A percentile compares a stretch with the other conserved stretches of the same genome.
phyloP scores from a whole-genome alignment of 2,113 vertebrate genomes.

The Corvus cornix region DNA sequence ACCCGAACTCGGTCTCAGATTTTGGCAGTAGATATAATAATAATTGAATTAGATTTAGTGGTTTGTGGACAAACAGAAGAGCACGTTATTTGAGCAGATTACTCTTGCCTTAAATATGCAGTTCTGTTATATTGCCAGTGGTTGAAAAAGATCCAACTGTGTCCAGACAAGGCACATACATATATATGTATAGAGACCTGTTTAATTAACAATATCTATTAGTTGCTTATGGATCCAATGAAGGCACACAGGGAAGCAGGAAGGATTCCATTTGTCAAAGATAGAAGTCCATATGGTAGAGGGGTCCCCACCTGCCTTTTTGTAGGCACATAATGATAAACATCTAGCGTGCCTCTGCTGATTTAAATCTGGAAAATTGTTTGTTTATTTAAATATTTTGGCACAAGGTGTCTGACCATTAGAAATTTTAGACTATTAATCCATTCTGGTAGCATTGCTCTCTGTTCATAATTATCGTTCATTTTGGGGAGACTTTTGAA shows the following conservation, averaged over 20 bases:
- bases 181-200: background rate
- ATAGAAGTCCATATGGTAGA: background rate
- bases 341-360: background rate
- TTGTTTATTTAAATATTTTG: background rate
- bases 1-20: background rate
- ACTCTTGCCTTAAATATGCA: background rate
- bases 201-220: background rate
- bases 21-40: background rate
- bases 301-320: background rate
- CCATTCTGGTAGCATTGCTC: background rate
- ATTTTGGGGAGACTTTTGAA: background rate
- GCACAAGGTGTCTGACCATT: background rate
- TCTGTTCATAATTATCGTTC: background rate
- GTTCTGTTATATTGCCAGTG: background rate
- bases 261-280: background rate
- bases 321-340: background rate
- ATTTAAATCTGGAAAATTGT: background rate
- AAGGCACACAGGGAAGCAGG: background rate
- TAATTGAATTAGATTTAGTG: background rate
- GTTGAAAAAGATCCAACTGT: background rate
- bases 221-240: background rate
- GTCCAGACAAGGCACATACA: background rate
- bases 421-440: background rate
- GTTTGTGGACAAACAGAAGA: background rate
- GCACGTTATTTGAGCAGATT: background rate